Base-by-base conservation (phyloP, 2,113 vertebrate genomes). In the Antigone vipio region DNA sequence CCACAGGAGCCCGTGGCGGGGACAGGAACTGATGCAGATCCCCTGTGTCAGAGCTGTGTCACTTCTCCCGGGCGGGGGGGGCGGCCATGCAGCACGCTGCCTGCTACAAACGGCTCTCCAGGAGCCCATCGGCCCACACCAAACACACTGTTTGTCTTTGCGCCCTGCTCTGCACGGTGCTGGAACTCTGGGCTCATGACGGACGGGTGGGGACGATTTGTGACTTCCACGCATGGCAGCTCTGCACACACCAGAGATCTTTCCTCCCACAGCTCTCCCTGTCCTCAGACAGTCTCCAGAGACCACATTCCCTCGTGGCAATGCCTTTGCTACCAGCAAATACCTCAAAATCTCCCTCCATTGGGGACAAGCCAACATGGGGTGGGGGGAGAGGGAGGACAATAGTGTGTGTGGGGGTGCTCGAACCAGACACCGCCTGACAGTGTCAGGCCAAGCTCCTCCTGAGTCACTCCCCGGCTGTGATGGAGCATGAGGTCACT, bases 401-500 rank as follows among this genome's bases (percentile, higher is more conserved):
- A 89, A 79, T 58, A 22, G 89, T 4, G 34, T 44, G 68, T 5
- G 45, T 38, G 68, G 53, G 84, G 66, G 79, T 69, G 77, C 64
- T 79, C 0, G 96, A 81, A 77, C 93, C 97, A 97, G 97, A 89
- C 94, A 95, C 89, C 0, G 96, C 96, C 97, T 97, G 97, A 95
- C 97, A 17, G 96, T 95, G 93, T 97, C 97, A 97, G 97, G 92
- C 94, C 93, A 87, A 42, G 71, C 88, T 88, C 90, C 95, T 94
- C 96, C 94, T 85, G 91, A 95, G 91, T 95, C 95, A 89, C 89
- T 84, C 94, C 91, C 94, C 66, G 91, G 79, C 94, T 81, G 91
- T 45, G 85, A 90, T 79, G 88, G 94, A 96, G 93, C 88, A 88
- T 97, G 97, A 98, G 89, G 90, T 97, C 97, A 97, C 92, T 67